Base-by-base conservation (phyloP, 2,113 vertebrate genomes). In the Oncorhynchus gorbuscha region DNA sequence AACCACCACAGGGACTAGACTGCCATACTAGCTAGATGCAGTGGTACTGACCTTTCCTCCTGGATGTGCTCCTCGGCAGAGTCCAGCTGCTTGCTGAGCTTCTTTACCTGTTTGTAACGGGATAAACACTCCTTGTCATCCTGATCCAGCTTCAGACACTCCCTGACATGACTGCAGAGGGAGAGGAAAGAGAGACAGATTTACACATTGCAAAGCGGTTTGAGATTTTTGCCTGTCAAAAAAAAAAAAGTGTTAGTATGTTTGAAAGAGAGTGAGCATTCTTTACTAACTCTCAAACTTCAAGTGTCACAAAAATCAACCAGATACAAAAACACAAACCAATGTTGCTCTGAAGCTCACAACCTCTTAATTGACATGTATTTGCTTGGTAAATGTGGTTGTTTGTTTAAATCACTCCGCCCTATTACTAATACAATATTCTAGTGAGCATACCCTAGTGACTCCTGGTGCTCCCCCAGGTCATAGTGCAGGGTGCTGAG, bases 21-120 rank as follows among this genome's bases (percentile, higher is more conserved):
- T 45, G 39, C 39, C 39, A 45, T 12, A 45, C 8, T 76, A 45
- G 39, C 39, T 45, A 26, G 4, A 59, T 64, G 9, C 28, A 45
- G 35, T 18, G 14, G 22, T 64, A 22, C 86, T 6, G 20, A 95
- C 95, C 93, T 93, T 0, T 92, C 87, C 74, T 88, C 89, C 20
- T 87, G 79, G 79, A 95, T 88, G 35, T 93, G 88, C 73, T 94
- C 92, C 20, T 95, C 94, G 0, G 93, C 95, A 0, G 89, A 86
- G 79, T 95, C 94, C 83, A 95, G 83, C 88, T 95, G 95, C 82
- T 94, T 93, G 84, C 92, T 92, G 64, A 95, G 93, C 76, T 94
- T 95, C 79, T 95, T 95, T 82, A 93, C 94, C 83, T 93, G 94
- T 83, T 94, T 95, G 91, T 95, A 95, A 80, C 94, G 94, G 26